These are phyloP conservation scores for Trachemys scripta DNA, from an alignment of 2,113 vertebrate genomes.

Conservation along the genomic window DNA sequence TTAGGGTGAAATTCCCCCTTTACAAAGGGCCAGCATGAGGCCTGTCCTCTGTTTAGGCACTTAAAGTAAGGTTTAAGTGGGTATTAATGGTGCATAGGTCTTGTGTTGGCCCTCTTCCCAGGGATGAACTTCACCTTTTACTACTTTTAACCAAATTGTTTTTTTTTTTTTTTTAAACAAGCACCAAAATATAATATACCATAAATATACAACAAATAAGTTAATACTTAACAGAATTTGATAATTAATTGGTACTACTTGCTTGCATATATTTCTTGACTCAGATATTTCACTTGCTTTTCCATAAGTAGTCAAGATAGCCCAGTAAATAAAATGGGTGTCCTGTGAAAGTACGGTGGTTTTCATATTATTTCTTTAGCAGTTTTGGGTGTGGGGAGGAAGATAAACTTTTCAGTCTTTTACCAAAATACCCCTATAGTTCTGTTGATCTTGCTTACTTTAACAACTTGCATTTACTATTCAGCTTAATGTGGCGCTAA, in stretches of 20 bases:
- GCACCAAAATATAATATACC: neutral
- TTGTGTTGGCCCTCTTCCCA: neutral
- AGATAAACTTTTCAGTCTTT: neutral
- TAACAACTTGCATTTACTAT: neutral
- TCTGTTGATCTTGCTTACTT: neutral
- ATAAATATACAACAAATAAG: rapidly evolving
- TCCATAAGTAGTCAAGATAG: neutral
- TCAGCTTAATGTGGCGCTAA: neutral
- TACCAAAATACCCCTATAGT: neutral
- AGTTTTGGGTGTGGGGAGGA: neutral
- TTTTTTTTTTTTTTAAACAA: neutral
- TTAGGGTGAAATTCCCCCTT: neutral
- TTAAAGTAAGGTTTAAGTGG: neutral
- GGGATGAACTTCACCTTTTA: neutral
- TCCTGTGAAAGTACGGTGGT: neutral
- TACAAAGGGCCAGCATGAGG: neutral
- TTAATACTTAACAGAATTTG: rapidly evolving
- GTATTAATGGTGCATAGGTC: too few relatives aligned
- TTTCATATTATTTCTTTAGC: neutral
- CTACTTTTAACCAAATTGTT: neutral
- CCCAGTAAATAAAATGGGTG: neutral
- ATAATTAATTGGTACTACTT: neutral
- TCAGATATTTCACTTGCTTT: neutral
- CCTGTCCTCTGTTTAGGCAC: neutral
- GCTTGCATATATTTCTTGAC: neutral